Conservation (phyloP, 2,888 invertebrate genomes). For the Xanthostigma xanthostigma region DNA sequence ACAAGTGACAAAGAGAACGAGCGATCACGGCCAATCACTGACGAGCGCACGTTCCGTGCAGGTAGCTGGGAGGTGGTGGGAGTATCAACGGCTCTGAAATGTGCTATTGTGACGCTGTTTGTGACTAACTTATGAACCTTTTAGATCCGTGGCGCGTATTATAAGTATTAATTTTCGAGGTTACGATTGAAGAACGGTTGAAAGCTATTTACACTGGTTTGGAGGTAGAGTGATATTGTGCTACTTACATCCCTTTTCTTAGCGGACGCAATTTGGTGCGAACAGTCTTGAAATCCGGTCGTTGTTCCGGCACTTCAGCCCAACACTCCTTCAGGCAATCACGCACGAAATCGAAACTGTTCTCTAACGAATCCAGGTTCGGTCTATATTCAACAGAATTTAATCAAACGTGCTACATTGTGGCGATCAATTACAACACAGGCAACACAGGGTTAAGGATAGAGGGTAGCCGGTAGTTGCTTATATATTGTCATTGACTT, state of each 20-base stretch:
- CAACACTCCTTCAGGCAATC: constrained; percentile 80
- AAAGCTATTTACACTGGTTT: not conserved
- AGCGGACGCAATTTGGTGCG: constrained; percentile 65
- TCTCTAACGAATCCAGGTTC: constrained; percentile 60
- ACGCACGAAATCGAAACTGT: constrained; percentile 71
- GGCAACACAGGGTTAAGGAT: not conserved
- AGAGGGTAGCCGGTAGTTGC: no score
- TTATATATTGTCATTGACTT: no score
- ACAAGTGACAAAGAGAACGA: no score
- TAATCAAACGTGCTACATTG: not conserved
- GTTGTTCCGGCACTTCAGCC: constrained; percentile 59
- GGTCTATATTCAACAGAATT: constrained; percentile 38
- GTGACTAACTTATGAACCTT: no score
- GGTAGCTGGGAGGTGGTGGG: no score
- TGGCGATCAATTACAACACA: not conserved
- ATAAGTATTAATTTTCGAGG: no score
- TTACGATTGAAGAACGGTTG: not conserved
- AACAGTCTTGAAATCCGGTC: constrained; percentile 77
- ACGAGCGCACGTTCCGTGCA: no score
- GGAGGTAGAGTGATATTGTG: not conserved
- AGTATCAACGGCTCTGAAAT: no score
- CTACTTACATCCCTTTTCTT: constrained; percentile 73
- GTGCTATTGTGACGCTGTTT: no score
- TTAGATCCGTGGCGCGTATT: no score
- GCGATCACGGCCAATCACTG: no score